Evolutionary conservation across 92 coral and sea anemone species (phyloP).

Genomic region (Zoanthus solanderi): DNA sequence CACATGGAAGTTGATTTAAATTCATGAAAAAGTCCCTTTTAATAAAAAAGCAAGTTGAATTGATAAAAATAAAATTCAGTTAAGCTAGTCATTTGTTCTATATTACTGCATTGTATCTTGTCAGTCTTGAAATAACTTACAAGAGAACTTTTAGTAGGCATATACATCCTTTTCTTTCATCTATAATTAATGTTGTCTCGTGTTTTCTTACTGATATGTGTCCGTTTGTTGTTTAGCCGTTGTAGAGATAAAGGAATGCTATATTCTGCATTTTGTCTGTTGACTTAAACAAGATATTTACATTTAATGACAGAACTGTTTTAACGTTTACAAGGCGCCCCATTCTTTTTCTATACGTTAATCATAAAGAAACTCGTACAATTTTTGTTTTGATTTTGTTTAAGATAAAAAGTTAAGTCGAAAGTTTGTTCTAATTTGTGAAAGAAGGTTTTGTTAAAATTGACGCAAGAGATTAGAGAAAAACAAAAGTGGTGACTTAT

Average conservation of each 20-base stretch:
- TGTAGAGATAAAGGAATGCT: slow-evolving; percentile 44
- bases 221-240: not conserved
- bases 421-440: slow-evolving; percentile 28
- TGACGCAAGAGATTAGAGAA: slow-evolving; percentile 32
- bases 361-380: not conserved
- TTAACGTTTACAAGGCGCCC: not conserved
- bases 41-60: not conserved
- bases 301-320: slow-evolving; percentile 4
- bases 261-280: not conserved
- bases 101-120: not conserved
- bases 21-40: not conserved
- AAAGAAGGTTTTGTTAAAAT: slow-evolving; percentile 3
- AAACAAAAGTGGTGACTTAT: slow-evolving; percentile 48
- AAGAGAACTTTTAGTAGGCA: not conserved
- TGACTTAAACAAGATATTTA: slow-evolving; percentile 15
- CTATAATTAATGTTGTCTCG: not conserved
- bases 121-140: not conserved
- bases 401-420: not conserved
- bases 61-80: not conserved
- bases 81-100: not conserved
- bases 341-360: not conserved
- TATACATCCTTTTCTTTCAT: not conserved
- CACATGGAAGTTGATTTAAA: not conserved
- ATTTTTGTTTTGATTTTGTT: not conserved
- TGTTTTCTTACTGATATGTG: not conserved